These are phyloP conservation scores for Auanema sp. DNA, from an alignment of 2,888 invertebrate species.

Conservation along the genomic window DNA sequence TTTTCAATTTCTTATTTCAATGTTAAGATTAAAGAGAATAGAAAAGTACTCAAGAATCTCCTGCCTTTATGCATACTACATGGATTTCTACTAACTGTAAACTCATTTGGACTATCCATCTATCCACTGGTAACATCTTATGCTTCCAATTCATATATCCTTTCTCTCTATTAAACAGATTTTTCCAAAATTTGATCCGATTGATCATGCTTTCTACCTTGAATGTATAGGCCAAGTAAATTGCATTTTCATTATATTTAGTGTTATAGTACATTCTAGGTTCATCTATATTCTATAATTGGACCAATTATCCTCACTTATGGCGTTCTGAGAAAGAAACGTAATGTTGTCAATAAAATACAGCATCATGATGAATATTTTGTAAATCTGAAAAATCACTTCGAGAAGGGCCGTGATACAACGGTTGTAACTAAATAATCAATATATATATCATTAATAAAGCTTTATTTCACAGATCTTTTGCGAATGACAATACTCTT, in stretches of 20 bases:
- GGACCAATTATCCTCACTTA: no score
- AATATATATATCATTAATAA: no score
- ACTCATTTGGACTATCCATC: slow-evolving; percentile 12
- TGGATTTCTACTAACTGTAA: slow-evolving; percentile 7
- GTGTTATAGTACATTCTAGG: background rate
- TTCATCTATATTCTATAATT: slow-evolving; percentile 15
- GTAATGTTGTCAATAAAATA: background rate
- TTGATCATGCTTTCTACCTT: background rate
- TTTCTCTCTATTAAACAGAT: background rate
- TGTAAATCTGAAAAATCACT: background rate
- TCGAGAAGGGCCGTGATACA: background rate
- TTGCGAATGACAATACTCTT: background rate
- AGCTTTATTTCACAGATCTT: background rate
- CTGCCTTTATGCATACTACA: slow-evolving; percentile 15
- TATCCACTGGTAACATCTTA: slow-evolving; percentile 3
- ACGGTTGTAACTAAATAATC: no score
- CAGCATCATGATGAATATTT: background rate
- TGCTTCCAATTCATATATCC: background rate
- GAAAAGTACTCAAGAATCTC: slow-evolving; percentile 4
- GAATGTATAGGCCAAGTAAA: slow-evolving; percentile 2
- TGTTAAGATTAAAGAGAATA: slow-evolving; percentile 13
- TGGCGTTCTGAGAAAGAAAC: background rate
- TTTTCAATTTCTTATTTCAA: background rate
- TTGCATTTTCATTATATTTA: background rate
- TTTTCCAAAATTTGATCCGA: background rate